phyloP scores from a whole-genome alignment of 2,797 vertebrate species.

The Nannoperca obscura region DNA sequence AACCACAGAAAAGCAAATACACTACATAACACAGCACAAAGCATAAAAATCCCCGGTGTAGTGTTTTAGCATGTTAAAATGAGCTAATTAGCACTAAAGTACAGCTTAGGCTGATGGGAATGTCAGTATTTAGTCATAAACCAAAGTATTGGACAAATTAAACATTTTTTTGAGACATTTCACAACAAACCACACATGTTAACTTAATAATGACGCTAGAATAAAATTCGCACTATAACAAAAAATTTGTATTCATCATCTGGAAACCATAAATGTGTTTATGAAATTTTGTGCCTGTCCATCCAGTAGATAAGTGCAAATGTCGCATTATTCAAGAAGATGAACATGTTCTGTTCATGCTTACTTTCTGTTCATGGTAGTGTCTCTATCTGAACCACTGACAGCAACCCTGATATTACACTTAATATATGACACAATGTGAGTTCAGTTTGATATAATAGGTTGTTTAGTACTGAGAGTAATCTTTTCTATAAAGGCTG shows the following conservation, averaged over 20 bases:
- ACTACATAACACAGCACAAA: neutral
- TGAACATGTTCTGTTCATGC: too few relatives aligned
- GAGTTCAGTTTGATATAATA: constrained; percentile 1
- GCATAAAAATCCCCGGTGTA: neutral
- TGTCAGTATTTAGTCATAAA: neutral
- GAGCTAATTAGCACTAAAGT: neutral
- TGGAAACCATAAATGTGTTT: too few relatives aligned
- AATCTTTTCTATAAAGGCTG: constrained; percentile 27
- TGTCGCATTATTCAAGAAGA: too few relatives aligned
- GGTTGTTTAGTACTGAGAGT: constrained; percentile 21
- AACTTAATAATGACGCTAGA: neutral
- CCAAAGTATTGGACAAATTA: neutral
- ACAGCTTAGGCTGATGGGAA: neutral
- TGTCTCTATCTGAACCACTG: neutral
- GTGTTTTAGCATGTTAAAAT: neutral
- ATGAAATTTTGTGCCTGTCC: too few relatives aligned
- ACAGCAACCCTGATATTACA: neutral
- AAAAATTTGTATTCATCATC: too few relatives aligned
- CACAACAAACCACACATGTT: neutral
- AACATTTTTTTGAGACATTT: neutral
- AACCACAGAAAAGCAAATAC: neutral
- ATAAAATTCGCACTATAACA: too few relatives aligned
- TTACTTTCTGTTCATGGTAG: neutral
- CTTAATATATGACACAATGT: neutral
- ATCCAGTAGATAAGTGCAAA: neutral